Percentiles rank a stretch among this genome's conserved stretches.
phyloP scores from a whole-genome alignment of 2,113 vertebrate genomes.

The Silurus asotus region DNA sequence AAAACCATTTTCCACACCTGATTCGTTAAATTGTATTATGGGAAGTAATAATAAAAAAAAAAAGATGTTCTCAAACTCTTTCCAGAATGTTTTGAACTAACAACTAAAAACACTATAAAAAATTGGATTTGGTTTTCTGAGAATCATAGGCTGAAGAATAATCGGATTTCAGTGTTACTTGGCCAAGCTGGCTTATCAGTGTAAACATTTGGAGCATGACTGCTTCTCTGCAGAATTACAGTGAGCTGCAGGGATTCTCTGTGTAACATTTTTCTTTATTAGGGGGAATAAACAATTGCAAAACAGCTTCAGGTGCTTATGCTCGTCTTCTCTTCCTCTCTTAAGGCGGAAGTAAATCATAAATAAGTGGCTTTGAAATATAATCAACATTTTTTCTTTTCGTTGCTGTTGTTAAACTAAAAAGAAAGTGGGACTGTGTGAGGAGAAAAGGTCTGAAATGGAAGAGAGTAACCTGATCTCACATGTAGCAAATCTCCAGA shows the following conservation, averaged over 20 bases:
- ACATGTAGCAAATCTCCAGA: slow-evolving; percentile 3
- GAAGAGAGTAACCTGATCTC: neutral
- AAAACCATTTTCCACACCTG: neutral
- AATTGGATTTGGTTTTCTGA: slow-evolving; percentile 36
- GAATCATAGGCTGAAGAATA: slow-evolving; percentile 50
- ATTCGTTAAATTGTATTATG: neutral
- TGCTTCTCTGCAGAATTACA: slow-evolving; percentile 42
- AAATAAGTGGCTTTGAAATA: neutral
- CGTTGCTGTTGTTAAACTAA: neutral
- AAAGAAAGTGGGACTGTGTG: neutral
- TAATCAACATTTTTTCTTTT: no score
- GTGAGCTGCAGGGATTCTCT: neutral
- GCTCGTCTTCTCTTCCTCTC: neutral
- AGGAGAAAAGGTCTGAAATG: neutral
- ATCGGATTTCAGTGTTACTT: slow-evolving; percentile 53
- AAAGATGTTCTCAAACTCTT: neutral
- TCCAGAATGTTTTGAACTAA: neutral
- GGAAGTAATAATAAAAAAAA: neutral
- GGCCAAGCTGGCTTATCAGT: slow-evolving; percentile 48
- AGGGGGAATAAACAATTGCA: neutral
- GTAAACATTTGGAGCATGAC: slow-evolving; percentile 39
- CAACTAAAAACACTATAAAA: neutral
- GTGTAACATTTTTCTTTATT: neutral
- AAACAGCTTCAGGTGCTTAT: neutral
- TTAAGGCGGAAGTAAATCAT: neutral